Conservation (phyloP, 2,888 invertebrate species). For the Megalurothrips usitatus region DNA sequence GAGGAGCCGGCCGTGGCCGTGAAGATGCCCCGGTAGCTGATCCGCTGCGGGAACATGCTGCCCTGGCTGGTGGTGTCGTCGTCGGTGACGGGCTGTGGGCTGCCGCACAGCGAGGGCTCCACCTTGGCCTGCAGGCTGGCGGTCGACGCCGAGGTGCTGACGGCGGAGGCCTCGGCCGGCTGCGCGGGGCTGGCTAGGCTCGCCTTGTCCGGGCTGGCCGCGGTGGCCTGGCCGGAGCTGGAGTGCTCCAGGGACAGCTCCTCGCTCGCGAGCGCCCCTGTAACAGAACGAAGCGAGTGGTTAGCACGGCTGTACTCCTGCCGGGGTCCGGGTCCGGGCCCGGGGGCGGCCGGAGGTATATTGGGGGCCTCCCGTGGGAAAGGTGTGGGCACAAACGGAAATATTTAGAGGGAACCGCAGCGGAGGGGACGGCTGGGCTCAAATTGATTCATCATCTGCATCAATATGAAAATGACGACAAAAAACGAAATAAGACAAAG, state of each 20-base stretch:
- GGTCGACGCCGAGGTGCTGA: constrained; percentile 33
- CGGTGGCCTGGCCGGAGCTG: constrained; percentile 43
- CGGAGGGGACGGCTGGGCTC: too few species aligned
- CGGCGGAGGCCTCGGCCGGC: constrained; percentile 33
- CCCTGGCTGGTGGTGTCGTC: constrained; percentile 67
- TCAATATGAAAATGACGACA: too few species aligned
- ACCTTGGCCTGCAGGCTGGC: constrained; percentile 35
- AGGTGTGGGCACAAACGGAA: background rate
- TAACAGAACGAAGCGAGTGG: constrained; percentile 45
- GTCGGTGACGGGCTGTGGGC: constrained; percentile 47
- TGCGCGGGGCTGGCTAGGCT: background rate
- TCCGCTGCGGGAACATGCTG: constrained; percentile 55
- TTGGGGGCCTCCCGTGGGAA: too few species aligned
- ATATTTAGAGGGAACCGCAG: background rate
- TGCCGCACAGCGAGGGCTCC: constrained; percentile 28
- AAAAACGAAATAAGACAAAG: too few species aligned
- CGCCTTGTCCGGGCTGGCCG: constrained; percentile 40
- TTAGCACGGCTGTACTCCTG: background rate
- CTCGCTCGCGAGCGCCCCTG: constrained; percentile 76
- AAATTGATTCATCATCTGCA: too few species aligned
- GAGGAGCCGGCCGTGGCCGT: constrained; percentile 58
- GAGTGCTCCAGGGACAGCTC: constrained; percentile 62
- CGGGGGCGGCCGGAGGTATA: too few species aligned
- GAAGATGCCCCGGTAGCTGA: constrained; percentile 64
- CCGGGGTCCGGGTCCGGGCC: background rate